Evolutionary conservation across 2,888 invertebrate genomes (phyloP).

Genomic region (Chaitophorus viminalis): DNA sequence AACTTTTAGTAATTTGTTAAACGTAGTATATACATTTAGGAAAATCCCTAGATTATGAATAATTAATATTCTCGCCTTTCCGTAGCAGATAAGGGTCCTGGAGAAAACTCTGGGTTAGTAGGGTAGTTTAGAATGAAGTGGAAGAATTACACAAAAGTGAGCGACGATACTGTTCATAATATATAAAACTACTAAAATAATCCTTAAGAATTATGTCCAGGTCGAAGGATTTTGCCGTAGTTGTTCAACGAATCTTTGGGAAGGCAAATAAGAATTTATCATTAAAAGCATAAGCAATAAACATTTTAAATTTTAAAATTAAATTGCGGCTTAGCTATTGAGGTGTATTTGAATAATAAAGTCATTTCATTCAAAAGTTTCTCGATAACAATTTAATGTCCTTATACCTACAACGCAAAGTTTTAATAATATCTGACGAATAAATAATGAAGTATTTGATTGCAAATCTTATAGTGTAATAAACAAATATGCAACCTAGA

Average conservation of each 20-base stretch:
- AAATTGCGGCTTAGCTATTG: neutral
- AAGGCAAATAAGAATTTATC: constrained; percentile 14
- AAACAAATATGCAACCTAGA: neutral
- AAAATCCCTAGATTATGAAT: constrained; percentile 56
- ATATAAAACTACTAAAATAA: constrained; percentile 31
- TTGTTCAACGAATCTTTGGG: neutral
- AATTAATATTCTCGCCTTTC: constrained; percentile 56
- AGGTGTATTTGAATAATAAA: constrained; percentile 14
- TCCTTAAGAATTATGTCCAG: constrained; percentile 34
- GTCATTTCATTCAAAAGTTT: constrained; percentile 24
- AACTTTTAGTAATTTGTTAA: constrained; percentile 57
- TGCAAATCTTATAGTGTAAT: neutral
- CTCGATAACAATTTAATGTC: constrained; percentile 27
- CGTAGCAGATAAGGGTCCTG: constrained; percentile 43
- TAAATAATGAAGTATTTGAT: neutral
- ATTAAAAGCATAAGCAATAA: constrained; percentile 7
- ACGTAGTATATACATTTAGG: constrained; percentile 41
- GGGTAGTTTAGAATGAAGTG: neutral
- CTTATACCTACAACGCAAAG: neutral
- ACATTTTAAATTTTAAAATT: constrained; percentile 11
- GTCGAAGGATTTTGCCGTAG: constrained; percentile 19
- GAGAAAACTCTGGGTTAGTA: constrained; percentile 29
- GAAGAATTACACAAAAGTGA: neutral
- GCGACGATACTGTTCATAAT: neutral
- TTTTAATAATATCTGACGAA: constrained; percentile 5